A percentile compares a stretch with the other conserved stretches of the same genome.
Conservation (phyloP, 1,140 invertebrate species). For the Lordiphosa clarofinis region DNA sequence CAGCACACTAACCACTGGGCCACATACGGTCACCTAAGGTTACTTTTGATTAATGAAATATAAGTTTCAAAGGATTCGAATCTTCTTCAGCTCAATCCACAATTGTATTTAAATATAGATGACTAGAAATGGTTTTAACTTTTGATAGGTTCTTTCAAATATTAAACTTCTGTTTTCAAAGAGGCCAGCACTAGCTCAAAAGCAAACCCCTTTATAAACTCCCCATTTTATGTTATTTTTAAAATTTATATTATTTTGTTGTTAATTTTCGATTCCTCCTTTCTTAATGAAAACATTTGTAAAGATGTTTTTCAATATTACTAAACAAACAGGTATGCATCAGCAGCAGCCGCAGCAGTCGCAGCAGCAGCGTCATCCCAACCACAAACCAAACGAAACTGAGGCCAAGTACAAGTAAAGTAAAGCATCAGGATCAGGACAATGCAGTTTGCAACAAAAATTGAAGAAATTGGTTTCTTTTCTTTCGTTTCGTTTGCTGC, state of each 20-base stretch:
- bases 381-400: conserved; percentile 38
- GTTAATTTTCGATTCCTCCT: conserved; percentile 41
- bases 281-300: conserved; percentile 62
- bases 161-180: too few species aligned
- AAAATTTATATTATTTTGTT: conserved; percentile 11
- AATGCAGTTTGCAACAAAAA: neutral
- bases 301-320: conserved; percentile 74
- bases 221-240: neutral
- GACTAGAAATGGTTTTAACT: too few species aligned
- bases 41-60: too few species aligned
- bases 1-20: too few species aligned
- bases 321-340: conserved; percentile 55
- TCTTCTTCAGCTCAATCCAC: too few species aligned
- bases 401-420: conserved; percentile 57
- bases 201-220: neutral
- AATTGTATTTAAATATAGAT: too few species aligned
- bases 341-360: conserved; percentile 37
- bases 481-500: conserved; percentile 18
- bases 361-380: conserved; percentile 30
- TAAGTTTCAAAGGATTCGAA: too few species aligned
- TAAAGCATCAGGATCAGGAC: conserved; percentile 18
- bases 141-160: too few species aligned
- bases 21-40: too few species aligned
- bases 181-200: too few species aligned
- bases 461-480: conserved; percentile 1